phyloP scores from a whole-genome alignment of 2,888 invertebrate genomes.

The Tanytarsus gracilentus region DNA sequence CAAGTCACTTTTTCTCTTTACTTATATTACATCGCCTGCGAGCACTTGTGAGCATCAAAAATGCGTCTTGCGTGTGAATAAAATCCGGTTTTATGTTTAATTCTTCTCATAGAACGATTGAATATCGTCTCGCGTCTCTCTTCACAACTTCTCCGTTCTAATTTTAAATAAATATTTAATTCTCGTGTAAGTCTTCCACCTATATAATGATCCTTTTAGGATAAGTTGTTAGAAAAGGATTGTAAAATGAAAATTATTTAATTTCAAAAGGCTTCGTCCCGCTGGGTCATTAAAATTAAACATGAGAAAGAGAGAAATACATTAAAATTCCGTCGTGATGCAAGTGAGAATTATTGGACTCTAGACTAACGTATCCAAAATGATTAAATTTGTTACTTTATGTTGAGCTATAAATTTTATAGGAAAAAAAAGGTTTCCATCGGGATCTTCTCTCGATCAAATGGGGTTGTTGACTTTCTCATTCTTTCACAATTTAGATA shows the following conservation, averaged over 20 bases:
- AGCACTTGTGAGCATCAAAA: background rate
- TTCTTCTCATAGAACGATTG: background rate
- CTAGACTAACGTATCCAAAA: background rate
- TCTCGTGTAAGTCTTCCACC: background rate
- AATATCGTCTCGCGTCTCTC: conserved; percentile 12
- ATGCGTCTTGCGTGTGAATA: conserved; percentile 21
- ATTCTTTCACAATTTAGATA: too few relatives aligned
- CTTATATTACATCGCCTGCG: background rate
- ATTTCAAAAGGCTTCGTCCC: conserved; percentile 20
- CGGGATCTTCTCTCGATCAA: too few relatives aligned
- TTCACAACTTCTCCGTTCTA: conserved; percentile 13
- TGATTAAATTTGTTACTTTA: conserved; percentile 1
- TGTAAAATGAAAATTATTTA: conserved; percentile 10
- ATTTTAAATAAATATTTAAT: conserved; percentile 26
- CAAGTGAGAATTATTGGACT: conserved; percentile 16
- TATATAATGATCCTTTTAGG: conserved; percentile 15
- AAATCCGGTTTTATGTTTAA: conserved; percentile 21
- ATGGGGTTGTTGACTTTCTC: too few relatives aligned
- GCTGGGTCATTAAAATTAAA: conserved; percentile 25
- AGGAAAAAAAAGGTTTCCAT: too few relatives aligned
- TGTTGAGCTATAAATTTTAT: conserved; percentile 3
- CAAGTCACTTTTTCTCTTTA: background rate
- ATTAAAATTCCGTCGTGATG: too few relatives aligned
- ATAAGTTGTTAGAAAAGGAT: conserved; percentile 18
- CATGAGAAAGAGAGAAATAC: too few relatives aligned